phyloP scores from a whole-genome alignment of 2,113 vertebrate species.

The Pelmatolapia mariae region DNA sequence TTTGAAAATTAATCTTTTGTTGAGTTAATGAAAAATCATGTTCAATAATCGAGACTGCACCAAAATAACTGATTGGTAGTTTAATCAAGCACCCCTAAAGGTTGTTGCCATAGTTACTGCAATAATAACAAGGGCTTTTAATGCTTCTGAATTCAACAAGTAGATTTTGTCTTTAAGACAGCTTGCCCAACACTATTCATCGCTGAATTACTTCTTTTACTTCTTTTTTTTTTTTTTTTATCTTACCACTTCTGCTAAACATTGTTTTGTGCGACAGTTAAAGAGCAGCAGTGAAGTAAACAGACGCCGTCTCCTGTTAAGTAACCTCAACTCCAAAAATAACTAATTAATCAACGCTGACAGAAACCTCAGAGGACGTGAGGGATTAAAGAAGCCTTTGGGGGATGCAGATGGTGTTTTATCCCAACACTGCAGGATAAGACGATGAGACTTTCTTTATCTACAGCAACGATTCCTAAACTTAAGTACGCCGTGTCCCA shows the following conservation, averaged over 20 bases:
- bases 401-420: neutral
- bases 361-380: neutral
- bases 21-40: neutral
- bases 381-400: neutral
- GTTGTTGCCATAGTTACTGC: neutral
- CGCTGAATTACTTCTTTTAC: accelerated
- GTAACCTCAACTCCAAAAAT: neutral
- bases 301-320: neutral
- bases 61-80: neutral
- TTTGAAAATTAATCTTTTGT: neutral
- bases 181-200: neutral
- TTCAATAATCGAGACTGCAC: neutral
- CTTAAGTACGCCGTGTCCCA: neutral
- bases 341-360: neutral
- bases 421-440: neutral
- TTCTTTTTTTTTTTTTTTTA: neutral
- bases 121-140: neutral
- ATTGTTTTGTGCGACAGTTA: neutral
- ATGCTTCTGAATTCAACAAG: neutral
- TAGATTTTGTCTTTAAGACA: neutral
- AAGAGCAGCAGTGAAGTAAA: neutral
- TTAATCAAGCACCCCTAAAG: neutral
- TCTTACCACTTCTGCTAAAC: accelerated
- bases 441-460: neutral
- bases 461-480: neutral